These are phyloP conservation scores for Noctua fimbriata DNA, from an alignment of 2,888 invertebrate genomes.

Conservation along the genomic window DNA sequence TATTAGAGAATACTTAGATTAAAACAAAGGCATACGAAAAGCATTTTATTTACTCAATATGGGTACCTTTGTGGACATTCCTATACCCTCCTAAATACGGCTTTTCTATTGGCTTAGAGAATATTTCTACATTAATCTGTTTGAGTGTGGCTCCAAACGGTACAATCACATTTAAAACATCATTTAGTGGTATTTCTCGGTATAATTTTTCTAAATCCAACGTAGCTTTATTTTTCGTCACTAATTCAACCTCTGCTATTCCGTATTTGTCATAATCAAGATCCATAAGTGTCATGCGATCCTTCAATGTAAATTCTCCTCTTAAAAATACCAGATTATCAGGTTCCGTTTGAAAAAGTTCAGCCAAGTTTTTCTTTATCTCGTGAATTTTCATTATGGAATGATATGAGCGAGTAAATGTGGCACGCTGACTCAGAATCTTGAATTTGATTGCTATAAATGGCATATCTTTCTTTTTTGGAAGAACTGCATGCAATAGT, in stretches of 20 bases:
- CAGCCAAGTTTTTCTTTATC: slow-evolving; percentile 91
- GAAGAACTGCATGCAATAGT: slow-evolving; percentile 81
- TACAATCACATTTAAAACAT: slow-evolving; percentile 85
- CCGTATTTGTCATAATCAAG: slow-evolving; percentile 88
- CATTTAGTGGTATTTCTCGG: slow-evolving; percentile 83
- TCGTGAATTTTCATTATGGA: slow-evolving; percentile 89
- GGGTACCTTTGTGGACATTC: slow-evolving; percentile 91
- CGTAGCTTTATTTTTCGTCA: slow-evolving; percentile 83
- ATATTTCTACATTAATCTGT: slow-evolving; percentile 88
- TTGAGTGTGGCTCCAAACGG: slow-evolving; percentile 82
- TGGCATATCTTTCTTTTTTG: slow-evolving; percentile 84
- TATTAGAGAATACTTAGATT: not conserved
- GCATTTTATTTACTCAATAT: not conserved
- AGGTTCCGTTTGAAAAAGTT: slow-evolving; percentile 89
- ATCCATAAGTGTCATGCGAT: slow-evolving; percentile 84
- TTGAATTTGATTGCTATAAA: slow-evolving; percentile 87
- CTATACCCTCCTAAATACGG: slow-evolving; percentile 95
- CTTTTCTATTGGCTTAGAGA: slow-evolving; percentile 90
- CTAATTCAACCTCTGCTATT: slow-evolving; percentile 85
- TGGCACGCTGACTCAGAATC: slow-evolving; percentile 81
- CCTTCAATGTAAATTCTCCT: slow-evolving; percentile 82
- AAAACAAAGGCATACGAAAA: slow-evolving; percentile 3
- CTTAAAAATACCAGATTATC: slow-evolving; percentile 88
- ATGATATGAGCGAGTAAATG: slow-evolving; percentile 89
- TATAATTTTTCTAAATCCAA: slow-evolving; percentile 85